A percentile compares a stretch with the other conserved stretches of the same genome.
Conservation (phyloP, 53 echinoderm and acorn worm genomes). For the Paracentrotus lividus region DNA sequence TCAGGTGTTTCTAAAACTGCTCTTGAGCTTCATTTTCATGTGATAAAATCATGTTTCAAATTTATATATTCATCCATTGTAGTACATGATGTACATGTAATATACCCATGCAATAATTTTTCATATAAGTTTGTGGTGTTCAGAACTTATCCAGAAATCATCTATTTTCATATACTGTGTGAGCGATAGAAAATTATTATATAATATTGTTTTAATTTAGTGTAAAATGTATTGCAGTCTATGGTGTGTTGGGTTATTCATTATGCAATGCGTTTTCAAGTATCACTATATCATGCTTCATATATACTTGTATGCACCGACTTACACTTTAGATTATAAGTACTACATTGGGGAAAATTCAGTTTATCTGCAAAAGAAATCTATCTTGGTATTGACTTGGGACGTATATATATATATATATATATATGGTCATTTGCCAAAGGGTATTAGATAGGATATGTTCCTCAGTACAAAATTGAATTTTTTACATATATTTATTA, state of each 20-base stretch:
- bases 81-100: too few species aligned
- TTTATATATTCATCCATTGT: neutral
- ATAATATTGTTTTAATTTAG: neutral
- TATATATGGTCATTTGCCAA: slow-evolving; percentile 28
- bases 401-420: too few species aligned
- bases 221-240: slow-evolving; percentile 20
- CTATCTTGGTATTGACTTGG: neutral
- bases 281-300: neutral
- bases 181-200: neutral
- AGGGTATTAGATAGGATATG: neutral
- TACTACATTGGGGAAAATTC: neutral
- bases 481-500: neutral
- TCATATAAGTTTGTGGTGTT: slow-evolving; percentile 22
- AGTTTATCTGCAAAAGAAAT: neutral
- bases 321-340: neutral
- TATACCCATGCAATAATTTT: slow-evolving; percentile 41
- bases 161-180: slow-evolving; percentile 50
- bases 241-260: slow-evolving; percentile 10
- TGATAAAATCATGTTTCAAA: neutral
- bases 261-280: slow-evolving; percentile 11
- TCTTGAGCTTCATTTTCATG: neutral
- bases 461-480: neutral
- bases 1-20: too few species aligned
- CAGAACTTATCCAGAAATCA: neutral
- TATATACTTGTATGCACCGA: neutral